A percentile compares a stretch with the other conserved stretches of the same genome.
Conservation (phyloP, 1,140 invertebrate genomes). For the Aphaenogaster ashmeadi region DNA sequence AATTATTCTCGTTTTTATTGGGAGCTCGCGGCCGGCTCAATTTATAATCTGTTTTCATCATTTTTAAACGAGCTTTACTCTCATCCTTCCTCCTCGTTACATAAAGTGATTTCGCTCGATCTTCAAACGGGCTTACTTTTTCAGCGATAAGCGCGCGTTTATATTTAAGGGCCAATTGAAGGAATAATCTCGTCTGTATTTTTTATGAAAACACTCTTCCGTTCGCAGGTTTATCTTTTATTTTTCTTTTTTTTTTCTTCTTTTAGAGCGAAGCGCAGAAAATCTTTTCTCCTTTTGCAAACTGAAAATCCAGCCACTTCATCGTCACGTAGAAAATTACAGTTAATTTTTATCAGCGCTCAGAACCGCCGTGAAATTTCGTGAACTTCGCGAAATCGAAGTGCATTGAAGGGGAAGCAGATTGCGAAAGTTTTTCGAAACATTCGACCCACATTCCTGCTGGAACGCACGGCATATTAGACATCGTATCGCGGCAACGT, state of each 20-base stretch:
- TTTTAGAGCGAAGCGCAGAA: background rate
- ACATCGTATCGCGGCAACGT: background rate
- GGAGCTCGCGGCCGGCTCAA: background rate
- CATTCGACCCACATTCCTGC: constrained; percentile 27
- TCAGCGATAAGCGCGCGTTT: constrained; percentile 25
- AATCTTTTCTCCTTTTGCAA: background rate
- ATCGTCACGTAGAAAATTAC: constrained; percentile 21
- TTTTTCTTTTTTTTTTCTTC: background rate
- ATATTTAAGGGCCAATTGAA: constrained; percentile 26
- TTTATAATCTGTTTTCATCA: constrained; percentile 57
- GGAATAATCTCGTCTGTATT: constrained; percentile 28
- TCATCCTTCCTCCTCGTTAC: background rate
- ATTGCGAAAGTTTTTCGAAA: constrained; percentile 21
- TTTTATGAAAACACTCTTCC: constrained; percentile 18
- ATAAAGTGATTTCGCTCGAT: constrained; percentile 34
- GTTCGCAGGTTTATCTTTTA: background rate
- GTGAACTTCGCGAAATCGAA: constrained; percentile 31
- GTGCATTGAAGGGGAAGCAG: constrained; percentile 22
- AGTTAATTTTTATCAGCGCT: constrained; percentile 29
- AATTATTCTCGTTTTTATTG: constrained; percentile 48
- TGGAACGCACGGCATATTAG: background rate
- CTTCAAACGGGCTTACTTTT: constrained; percentile 27
- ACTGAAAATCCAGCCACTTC: constrained; percentile 10
- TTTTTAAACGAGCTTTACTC: constrained; percentile 28
- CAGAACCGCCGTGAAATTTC: constrained; percentile 5